Conservation (phyloP, 2,113 vertebrate species). For the Anoura caudifer region DNA sequence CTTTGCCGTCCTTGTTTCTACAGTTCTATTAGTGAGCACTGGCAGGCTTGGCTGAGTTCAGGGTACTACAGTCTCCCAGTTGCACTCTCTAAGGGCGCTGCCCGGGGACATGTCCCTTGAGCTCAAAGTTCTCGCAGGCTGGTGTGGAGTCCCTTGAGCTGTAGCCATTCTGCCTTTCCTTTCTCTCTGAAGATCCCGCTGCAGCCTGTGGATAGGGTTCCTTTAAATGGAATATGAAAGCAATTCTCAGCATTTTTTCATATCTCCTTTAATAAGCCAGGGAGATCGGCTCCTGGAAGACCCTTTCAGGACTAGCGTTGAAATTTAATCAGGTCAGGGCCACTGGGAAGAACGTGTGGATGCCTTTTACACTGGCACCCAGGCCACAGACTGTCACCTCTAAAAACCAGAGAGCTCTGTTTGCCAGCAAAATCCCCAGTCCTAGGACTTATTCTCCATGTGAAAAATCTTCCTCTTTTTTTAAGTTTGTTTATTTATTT, state of each 20-base stretch:
- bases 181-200: neutral
- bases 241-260: neutral
- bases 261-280: neutral
- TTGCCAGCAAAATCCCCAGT: neutral
- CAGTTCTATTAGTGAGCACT: accelerated
- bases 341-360: neutral
- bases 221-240: neutral
- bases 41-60: accelerated
- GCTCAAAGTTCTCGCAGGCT: accelerated
- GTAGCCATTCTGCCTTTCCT: neutral
- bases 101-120: neutral
- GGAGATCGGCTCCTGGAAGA: too few species aligned
- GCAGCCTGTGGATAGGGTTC: neutral
- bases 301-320: neutral
- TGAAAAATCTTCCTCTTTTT: too few species aligned
- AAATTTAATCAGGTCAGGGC: neutral
- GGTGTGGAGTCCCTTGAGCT: neutral
- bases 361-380: neutral
- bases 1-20: neutral
- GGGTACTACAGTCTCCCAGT: neutral
- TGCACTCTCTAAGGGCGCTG: neutral
- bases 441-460: neutral
- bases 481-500: too few species aligned
- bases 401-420: neutral
- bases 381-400: neutral